Base-by-base conservation (phyloP, 2,888 invertebrate genomes). In the Volucella bombylans region DNA sequence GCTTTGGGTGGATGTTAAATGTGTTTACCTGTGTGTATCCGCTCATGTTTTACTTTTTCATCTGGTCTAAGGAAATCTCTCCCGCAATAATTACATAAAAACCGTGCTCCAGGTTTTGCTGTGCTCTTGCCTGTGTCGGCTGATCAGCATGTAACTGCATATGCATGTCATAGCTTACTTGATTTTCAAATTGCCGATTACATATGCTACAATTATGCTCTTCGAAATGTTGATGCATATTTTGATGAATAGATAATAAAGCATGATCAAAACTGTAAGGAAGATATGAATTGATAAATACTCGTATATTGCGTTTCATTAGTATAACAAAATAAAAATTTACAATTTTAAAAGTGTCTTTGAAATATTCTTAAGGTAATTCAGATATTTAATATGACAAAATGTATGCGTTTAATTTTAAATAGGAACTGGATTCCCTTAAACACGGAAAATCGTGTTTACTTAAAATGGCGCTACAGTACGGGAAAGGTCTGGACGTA, bases 41-140 rank as follows among this genome's bases (percentile, higher is more conserved):
- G 93, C 90, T 96, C 96, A 88, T 96, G 96, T 90, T 96, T 96
- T 1, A 96, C 96, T 90, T 96, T 96, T 88, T 96, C 96, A 88
- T 95, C 96, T 0, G 96, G 96, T 52, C 96, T 92, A 2, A 94
- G 93, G 88, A 96, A 96, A 82, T 94, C 93, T 71, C 95, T 93
- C 0, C 94, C 94, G 88, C 96, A 96, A 89, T 94, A 96, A 77
- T 94, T 93, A 88, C 96, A 96, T 62, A 93, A 93, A 90, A 95
- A 96, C 2, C 94, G 94, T 14, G 93, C 89, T 2, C 90, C 86
- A 31, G 69, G 68, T 52, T 86, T 87, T 8, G 76, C 49, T 82
- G 43, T 8, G 69, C n/a, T 39, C 78, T 57, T 11, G 57, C 57
- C 14, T 68, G 62, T 45, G 65, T 49, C 4, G 79, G 49, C 23